Evolutionary conservation across 2,888 invertebrate genomes (phyloP).

Genomic region (Cephus sareptanus): DNA sequence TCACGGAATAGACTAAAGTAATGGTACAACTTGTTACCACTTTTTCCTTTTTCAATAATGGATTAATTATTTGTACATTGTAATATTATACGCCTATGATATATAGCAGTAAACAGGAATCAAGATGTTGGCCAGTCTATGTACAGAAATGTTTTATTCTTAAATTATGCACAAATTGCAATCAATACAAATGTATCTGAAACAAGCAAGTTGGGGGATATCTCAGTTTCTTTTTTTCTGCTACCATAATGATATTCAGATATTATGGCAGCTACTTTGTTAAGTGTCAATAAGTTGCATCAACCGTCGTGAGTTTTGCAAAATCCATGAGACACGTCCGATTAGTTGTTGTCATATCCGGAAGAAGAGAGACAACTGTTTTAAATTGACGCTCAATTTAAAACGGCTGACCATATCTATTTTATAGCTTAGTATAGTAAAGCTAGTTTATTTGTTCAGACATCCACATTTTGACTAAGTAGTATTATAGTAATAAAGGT

Average conservation of each 20-base stretch:
- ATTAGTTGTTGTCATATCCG: slow-evolving; percentile 66
- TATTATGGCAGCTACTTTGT: slow-evolving; percentile 59
- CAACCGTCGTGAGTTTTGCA: slow-evolving; percentile 57
- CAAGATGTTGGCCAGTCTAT: slow-evolving; percentile 44
- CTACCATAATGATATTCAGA: slow-evolving; percentile 63
- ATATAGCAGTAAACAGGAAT: background rate
- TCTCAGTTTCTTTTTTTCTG: slow-evolving; percentile 61
- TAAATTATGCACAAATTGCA: slow-evolving; percentile 68
- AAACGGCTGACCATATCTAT: slow-evolving; percentile 51
- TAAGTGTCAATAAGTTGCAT: slow-evolving; percentile 60
- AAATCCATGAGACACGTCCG: slow-evolving; percentile 64
- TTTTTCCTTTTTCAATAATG: too few species aligned
- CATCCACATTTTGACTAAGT: slow-evolving; percentile 66
- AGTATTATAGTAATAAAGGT: slow-evolving; percentile 66
- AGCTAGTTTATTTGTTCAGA: slow-evolving; percentile 66
- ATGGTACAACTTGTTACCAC: too few species aligned
- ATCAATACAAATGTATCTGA: slow-evolving; percentile 68
- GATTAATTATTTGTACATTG: too few species aligned
- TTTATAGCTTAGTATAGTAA: slow-evolving; percentile 66
- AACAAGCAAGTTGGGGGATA: slow-evolving; percentile 68
- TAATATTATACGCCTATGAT: too few species aligned
- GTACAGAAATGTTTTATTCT: slow-evolving; percentile 68
- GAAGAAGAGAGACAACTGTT: slow-evolving; percentile 60
- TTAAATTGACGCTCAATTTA: slow-evolving; percentile 51
- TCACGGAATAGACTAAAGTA: too few species aligned